Evolutionary conservation across 2,113 vertebrate species (phyloP).

Genomic region (Tautogolabrus adspersus): DNA sequence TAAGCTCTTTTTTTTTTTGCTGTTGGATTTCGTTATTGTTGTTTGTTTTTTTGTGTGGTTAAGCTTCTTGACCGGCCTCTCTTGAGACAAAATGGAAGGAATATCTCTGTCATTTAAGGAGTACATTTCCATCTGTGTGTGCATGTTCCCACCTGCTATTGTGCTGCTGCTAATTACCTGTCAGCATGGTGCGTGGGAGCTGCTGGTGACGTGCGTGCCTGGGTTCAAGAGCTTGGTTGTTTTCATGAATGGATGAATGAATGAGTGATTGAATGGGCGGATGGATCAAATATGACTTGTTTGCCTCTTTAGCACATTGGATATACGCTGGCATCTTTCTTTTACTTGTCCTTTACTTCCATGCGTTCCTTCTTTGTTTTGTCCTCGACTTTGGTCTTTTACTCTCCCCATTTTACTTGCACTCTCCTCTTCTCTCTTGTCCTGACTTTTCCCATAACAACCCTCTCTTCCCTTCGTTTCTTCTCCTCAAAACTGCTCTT

Average conservation of each 20-base stretch:
- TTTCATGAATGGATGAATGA: slow-evolving; percentile 57
- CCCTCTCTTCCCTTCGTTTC: neutral
- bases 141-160: slow-evolving; percentile 33
- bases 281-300: slow-evolving; percentile 1
- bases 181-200: slow-evolving; percentile 36
- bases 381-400: too few relatives aligned
- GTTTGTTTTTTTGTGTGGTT: neutral
- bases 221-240: slow-evolving; percentile 37
- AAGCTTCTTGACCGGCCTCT: neutral
- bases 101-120: neutral
- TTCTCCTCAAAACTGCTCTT: too few relatives aligned
- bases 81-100: slow-evolving; percentile 26
- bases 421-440: too few relatives aligned
- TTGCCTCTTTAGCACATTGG: neutral
- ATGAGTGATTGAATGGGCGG: neutral
- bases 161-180: slow-evolving; percentile 46
- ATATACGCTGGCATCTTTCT: slow-evolving; percentile 4
- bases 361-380: neutral
- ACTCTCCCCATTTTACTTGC: neutral
- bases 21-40: neutral
- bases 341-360: neutral
- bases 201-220: slow-evolving; percentile 41
- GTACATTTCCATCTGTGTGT: neutral
- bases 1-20: neutral
- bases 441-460: too few relatives aligned